phyloP scores from a whole-genome alignment of 2,797 vertebrate species.

The Silurus lanzhouensis region DNA sequence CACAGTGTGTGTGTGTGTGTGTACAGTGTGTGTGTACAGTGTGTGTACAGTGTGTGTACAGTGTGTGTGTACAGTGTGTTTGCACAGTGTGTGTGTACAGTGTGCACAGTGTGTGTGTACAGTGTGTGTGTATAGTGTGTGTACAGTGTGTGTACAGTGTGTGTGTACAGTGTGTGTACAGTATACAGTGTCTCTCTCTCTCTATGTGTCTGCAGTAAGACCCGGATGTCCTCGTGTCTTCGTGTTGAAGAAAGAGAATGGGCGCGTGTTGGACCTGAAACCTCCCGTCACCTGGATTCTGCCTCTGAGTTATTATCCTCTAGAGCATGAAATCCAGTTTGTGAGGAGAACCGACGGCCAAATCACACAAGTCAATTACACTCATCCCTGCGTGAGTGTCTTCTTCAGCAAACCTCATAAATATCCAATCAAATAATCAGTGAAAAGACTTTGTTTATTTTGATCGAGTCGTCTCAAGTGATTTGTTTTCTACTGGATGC shows the following conservation, averaged over 20 bases:
- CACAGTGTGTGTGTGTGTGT: no score
- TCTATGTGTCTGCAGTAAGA: conserved; percentile 49
- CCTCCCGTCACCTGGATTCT: conserved; percentile 72
- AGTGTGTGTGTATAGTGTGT: no score
- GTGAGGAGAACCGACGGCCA: conserved; percentile 60
- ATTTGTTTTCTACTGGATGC: no score
- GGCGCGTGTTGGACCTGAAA: conserved; percentile 55
- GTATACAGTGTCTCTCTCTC: neutral
- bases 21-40: no score
- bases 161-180: neutral
- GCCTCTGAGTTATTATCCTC: conserved; percentile 74
- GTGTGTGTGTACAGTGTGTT: no score
- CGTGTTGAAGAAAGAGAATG: conserved; percentile 48
- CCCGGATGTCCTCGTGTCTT: conserved; percentile 65
- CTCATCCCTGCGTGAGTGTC: neutral
- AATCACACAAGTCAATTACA: conserved; percentile 53
- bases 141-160: no score
- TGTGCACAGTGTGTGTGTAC: no score
- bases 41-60: neutral
- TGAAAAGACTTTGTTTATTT: no score
- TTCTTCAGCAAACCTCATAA: no score
- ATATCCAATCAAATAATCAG: neutral
- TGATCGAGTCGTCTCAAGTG: no score
- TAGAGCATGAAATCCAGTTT: conserved; percentile 74
- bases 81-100: no score